phyloP scores from a whole-genome alignment of 2,888 invertebrate species.

The Meteorus cinctellus region DNA sequence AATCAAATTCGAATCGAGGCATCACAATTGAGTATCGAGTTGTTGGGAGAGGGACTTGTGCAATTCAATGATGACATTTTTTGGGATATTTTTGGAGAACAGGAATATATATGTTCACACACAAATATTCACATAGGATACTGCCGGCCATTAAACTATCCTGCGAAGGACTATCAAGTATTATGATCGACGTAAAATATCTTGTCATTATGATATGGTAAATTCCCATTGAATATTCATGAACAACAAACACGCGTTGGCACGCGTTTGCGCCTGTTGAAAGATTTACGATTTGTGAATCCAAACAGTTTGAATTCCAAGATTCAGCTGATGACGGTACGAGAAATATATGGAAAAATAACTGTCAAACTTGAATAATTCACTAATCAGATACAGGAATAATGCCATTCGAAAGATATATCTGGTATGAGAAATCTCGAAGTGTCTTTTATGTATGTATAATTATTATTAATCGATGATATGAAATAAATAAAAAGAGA shows the following conservation, averaged over 20 bases:
- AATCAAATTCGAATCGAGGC: neutral
- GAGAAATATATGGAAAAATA: constrained; percentile 17
- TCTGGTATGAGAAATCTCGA: neutral
- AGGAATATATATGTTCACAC: neutral
- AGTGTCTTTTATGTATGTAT: neutral
- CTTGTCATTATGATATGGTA: constrained; percentile 41
- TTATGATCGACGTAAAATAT: constrained; percentile 37
- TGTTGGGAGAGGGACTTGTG: neutral
- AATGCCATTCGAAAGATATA: neutral
- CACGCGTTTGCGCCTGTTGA: constrained; percentile 30
- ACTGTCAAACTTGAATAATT: constrained; percentile 7
- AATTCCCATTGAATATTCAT: constrained; percentile 44
- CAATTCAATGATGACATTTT: neutral
- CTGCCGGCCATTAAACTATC: constrained; percentile 20
- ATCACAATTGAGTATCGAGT: neutral
- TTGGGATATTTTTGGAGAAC: neutral
- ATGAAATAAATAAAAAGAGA: neutral
- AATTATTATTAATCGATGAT: neutral
- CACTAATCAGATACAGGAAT: neutral
- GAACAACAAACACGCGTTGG: constrained; percentile 37
- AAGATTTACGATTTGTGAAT: constrained; percentile 38
- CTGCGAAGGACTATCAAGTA: constrained; percentile 11
- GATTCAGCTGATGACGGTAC: neutral
- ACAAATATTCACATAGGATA: constrained; percentile 7
- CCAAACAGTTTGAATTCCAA: constrained; percentile 25